phyloP scores from a whole-genome alignment of 2,797 vertebrate genomes.

The Catamblyrhynchus diadema region DNA sequence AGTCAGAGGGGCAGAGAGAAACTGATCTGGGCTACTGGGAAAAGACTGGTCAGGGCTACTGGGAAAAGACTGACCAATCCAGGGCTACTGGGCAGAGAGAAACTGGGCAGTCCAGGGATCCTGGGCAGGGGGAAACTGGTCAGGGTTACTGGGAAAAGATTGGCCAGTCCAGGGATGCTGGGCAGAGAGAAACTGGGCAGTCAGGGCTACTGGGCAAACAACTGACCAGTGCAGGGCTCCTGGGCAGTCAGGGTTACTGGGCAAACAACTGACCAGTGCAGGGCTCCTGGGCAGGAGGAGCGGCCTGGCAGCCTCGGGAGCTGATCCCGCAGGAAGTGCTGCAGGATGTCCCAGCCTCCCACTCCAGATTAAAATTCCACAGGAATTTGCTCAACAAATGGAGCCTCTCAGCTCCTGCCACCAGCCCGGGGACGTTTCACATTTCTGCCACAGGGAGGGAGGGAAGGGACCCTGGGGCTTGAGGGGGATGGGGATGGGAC shows the following conservation, averaged over 20 bases:
- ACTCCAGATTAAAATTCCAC: constrained; percentile 41
- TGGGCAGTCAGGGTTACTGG: neutral
- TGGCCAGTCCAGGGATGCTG: neutral
- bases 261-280: neutral
- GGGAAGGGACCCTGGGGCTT: neutral
- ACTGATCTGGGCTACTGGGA: too few relatives aligned
- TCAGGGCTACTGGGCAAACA: too few relatives aligned
- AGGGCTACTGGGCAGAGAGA: neutral
- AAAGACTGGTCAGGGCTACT: too few relatives aligned
- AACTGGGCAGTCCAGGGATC: rapidly evolving
- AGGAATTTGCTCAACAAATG: constrained; percentile 15
- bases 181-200: too few relatives aligned
- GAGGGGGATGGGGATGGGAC: neutral
- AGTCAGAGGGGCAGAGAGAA: too few relatives aligned
- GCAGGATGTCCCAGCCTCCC: constrained; percentile 11
- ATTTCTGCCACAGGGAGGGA: neutral
- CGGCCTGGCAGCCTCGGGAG: neutral
- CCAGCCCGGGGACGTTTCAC: neutral
- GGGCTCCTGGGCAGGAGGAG: neutral
- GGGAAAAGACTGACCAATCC: too few relatives aligned
- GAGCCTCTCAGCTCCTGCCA: neutral
- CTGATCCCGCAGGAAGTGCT: neutral
- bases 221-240: rapidly evolving
- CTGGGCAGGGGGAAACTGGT: neutral
- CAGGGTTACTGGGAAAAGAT: rapidly evolving